Conservation (phyloP, 2,888 invertebrate species). For the Sinohyriopsis cumingii region DNA sequence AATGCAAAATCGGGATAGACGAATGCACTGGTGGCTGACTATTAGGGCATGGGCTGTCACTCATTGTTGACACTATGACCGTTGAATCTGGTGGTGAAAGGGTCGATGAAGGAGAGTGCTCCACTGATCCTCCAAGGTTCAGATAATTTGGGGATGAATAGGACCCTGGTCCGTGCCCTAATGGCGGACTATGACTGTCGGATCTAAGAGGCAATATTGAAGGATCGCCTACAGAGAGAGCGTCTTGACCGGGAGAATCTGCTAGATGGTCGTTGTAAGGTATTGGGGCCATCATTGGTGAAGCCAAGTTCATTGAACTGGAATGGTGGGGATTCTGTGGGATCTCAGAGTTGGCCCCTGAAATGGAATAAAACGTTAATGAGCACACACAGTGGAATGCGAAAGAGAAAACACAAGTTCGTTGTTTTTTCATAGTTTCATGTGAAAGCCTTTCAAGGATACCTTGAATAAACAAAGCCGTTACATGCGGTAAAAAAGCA, state of each 20-base stretch:
- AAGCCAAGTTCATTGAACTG: background rate
- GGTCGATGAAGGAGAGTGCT: slow-evolving; percentile 39
- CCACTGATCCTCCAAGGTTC: slow-evolving; percentile 23
- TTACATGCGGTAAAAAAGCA: background rate
- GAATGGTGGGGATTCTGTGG: slow-evolving; percentile 2
- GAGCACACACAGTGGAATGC: background rate
- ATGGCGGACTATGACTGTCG: slow-evolving; percentile 27
- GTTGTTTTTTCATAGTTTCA: too few relatives aligned
- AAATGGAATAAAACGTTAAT: background rate
- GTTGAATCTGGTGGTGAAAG: slow-evolving; percentile 40
- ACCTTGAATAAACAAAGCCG: background rate
- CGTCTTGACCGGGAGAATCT: slow-evolving; percentile 14
- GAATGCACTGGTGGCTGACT: slow-evolving; percentile 10
- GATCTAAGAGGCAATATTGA: slow-evolving; percentile 15
- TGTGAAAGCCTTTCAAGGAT: too few relatives aligned
- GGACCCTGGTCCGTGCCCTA: slow-evolving; percentile 12
- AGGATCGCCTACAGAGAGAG: slow-evolving; percentile 7
- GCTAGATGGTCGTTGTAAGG: slow-evolving; percentile 25
- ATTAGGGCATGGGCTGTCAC: slow-evolving; percentile 17
- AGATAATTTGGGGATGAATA: too few relatives aligned
- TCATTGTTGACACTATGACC: slow-evolving; percentile 29
- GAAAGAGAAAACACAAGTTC: background rate
- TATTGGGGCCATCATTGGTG: slow-evolving; percentile 23
- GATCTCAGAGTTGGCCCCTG: slow-evolving; percentile 23
- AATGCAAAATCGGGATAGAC: background rate